Evolutionary conservation across 2,113 vertebrate genomes (phyloP).

Genomic region (Mandrillus leucophaeus): DNA sequence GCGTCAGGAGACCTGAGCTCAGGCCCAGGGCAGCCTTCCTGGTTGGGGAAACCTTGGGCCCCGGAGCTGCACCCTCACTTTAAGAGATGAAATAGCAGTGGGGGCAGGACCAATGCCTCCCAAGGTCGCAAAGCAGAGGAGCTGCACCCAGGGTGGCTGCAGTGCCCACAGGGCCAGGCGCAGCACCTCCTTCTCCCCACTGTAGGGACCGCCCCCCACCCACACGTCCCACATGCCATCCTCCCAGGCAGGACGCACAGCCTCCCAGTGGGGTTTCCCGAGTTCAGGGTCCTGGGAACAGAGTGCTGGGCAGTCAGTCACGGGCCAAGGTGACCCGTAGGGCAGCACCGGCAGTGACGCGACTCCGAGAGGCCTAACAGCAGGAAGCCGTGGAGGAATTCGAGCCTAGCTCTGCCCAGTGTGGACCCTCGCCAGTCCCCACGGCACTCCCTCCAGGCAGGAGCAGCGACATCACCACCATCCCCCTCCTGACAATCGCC

Average conservation of each 20-base stretch:
- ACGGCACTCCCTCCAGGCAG: neutral
- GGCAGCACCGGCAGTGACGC: neutral
- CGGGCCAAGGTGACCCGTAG: neutral
- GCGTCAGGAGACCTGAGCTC: neutral
- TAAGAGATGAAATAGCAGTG: neutral
- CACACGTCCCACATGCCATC: neutral
- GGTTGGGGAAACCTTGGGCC: neutral
- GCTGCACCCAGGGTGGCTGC: neutral
- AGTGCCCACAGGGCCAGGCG: neutral
- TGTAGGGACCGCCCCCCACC: neutral
- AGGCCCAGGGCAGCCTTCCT: neutral
- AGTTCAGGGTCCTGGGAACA: neutral
- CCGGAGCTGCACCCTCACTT: neutral
- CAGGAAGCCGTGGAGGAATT: neutral
- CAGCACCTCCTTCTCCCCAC: no score
- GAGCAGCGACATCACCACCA: neutral
- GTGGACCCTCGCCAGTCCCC: neutral
- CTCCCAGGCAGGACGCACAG: neutral
- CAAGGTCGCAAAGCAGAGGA: neutral
- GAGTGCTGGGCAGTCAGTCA: neutral
- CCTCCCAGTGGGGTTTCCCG: neutral
- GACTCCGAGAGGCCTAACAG: accelerated
- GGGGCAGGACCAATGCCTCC: neutral
- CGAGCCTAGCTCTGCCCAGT: neutral
- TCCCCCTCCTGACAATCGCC: accelerated